Conservation (phyloP, 2,888 invertebrate species). For the Exephanes ischioxanthus region DNA sequence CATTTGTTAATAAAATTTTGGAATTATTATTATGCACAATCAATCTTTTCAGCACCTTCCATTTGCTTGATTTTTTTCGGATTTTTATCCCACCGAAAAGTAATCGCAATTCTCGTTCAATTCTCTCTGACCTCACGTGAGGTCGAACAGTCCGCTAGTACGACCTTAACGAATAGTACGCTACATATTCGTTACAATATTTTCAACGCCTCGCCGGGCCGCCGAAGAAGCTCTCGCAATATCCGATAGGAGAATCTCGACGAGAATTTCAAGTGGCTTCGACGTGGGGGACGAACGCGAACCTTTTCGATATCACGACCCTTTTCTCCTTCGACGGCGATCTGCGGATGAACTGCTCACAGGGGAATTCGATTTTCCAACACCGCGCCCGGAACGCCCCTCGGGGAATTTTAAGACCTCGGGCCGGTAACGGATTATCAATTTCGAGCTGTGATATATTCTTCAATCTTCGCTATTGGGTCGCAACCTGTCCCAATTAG, state of each 20-base stretch:
- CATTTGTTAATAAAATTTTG: too few species aligned
- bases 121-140: too few species aligned
- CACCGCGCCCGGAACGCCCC: neutral
- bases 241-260: neutral
- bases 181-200: neutral
- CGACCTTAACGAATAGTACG: too few species aligned
- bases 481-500: neutral
- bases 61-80: too few species aligned
- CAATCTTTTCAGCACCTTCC: too few species aligned
- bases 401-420: conserved; percentile 30
- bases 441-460: conserved; percentile 22
- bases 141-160: too few species aligned
- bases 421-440: neutral
- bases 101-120: too few species aligned
- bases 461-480: conserved; percentile 25
- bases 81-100: too few species aligned
- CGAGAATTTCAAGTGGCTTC: neutral
- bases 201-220: neutral
- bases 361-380: conserved; percentile 53
- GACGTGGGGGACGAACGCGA: neutral
- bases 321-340: conserved; percentile 19
- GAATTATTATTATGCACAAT: too few species aligned
- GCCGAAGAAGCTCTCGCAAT: conserved; percentile 8
- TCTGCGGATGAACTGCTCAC: conserved; percentile 26
- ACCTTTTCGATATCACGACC: conserved; percentile 9